Evolutionary conservation across 2,888 invertebrate genomes (phyloP).

Genomic region (Tenthredo amoena): DNA sequence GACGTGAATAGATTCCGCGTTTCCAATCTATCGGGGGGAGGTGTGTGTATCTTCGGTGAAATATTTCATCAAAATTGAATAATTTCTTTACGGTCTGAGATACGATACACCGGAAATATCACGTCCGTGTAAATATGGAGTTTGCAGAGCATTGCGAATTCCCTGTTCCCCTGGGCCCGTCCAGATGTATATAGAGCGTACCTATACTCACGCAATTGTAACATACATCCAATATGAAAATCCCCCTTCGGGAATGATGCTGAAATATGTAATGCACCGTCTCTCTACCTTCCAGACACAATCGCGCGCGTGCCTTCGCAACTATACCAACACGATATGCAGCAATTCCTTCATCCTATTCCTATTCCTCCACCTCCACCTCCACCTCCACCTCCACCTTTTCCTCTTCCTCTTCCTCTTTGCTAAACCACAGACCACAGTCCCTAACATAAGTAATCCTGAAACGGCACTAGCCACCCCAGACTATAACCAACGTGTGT

Average conservation of each 20-base stretch:
- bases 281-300: background rate
- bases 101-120: background rate
- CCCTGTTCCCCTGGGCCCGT: background rate
- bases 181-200: background rate
- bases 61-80: background rate
- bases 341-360: background rate
- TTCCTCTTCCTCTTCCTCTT: no score
- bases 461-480: background rate
- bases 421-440: background rate
- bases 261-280: conserved; percentile 23
- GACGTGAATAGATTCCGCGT: no score
- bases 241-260: background rate
- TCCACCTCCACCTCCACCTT: no score
- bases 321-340: background rate
- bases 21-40: background rate
- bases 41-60: no score
- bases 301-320: background rate
- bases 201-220: background rate
- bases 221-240: background rate
- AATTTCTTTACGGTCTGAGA: background rate
- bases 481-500: background rate
- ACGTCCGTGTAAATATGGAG: background rate
- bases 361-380: no score
- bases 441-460: background rate
- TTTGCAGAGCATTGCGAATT: no score